Evolutionary conservation across 1,140 invertebrate species (phyloP).

Genomic region (Samia ricini): DNA sequence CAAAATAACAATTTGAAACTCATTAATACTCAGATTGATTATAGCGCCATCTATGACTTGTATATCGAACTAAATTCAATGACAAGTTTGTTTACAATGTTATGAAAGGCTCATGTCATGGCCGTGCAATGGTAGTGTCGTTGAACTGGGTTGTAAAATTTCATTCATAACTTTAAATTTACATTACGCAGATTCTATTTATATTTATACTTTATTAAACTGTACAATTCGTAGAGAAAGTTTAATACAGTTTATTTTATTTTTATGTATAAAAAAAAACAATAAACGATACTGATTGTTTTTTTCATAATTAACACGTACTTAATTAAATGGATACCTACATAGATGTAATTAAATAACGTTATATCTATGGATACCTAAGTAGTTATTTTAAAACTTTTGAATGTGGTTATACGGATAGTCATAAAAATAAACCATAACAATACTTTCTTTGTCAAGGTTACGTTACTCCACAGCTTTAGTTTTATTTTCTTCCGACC

Average conservation of each 20-base stretch:
- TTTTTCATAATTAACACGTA: too few species aligned
- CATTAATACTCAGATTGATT: background rate
- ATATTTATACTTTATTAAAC: too few species aligned
- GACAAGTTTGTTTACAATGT: conserved; percentile 52
- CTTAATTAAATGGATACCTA: too few species aligned
- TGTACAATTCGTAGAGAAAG: too few species aligned
- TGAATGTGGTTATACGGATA: background rate
- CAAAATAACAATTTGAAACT: too few species aligned
- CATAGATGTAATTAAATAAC: too few species aligned
- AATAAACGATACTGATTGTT: too few species aligned
- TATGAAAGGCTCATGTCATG: conserved; percentile 51
- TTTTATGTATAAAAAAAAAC: too few species aligned
- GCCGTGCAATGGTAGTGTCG: conserved; percentile 14
- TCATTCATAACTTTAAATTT: conserved; percentile 15
- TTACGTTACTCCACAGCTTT: conserved; percentile 2
- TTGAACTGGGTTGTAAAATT: conserved; percentile 16
- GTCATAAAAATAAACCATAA: conserved; percentile 1
- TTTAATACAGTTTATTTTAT: too few species aligned
- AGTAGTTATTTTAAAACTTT: background rate
- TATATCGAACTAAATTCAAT: conserved; percentile 45
- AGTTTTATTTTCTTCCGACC: conserved; percentile 5
- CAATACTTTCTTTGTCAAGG: conserved; percentile 2
- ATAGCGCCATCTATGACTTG: conserved; percentile 44
- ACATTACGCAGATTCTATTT: background rate
- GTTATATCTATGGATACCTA: too few species aligned